Percentiles rank a stretch among this genome's conserved stretches.
Evolutionary conservation across 2,113 vertebrate species (phyloP).

Genomic region (Geothlypis trichas): DNA sequence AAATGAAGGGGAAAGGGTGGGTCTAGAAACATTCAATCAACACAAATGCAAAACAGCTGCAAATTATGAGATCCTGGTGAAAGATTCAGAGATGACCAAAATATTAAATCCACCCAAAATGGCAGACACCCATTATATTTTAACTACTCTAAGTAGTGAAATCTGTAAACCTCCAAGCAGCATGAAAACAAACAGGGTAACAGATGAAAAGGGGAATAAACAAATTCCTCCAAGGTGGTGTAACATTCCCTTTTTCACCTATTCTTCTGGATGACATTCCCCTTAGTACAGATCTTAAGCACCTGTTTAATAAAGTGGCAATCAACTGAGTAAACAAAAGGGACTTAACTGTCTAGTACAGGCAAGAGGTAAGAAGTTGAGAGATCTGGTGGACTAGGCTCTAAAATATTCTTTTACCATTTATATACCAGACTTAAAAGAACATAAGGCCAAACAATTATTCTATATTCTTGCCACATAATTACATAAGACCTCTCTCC

Average conservation of each 20-base stretch:
- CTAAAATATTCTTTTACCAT: not conserved
- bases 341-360: not conserved
- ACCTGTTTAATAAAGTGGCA: not conserved
- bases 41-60: not conserved
- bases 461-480: not conserved
- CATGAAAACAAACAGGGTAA: not conserved
- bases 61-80: not conserved
- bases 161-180: not conserved
- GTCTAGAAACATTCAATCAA: not conserved
- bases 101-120: not conserved
- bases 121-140: not conserved
- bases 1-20: not conserved
- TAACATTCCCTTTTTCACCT: not conserved
- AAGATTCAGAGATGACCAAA: not conserved
- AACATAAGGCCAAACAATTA: not conserved
- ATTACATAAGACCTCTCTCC: not conserved
- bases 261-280: not conserved
- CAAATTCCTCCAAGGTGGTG: not conserved
- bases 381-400: not conserved
- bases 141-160: not conserved
- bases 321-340: not conserved
- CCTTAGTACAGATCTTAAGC: not conserved
- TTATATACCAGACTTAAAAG: not conserved
- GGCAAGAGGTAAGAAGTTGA: not conserved
- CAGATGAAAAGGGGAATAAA: not conserved